phyloP scores from a whole-genome alignment of 2,888 invertebrate species.

The Drosophila paranaensis region DNA sequence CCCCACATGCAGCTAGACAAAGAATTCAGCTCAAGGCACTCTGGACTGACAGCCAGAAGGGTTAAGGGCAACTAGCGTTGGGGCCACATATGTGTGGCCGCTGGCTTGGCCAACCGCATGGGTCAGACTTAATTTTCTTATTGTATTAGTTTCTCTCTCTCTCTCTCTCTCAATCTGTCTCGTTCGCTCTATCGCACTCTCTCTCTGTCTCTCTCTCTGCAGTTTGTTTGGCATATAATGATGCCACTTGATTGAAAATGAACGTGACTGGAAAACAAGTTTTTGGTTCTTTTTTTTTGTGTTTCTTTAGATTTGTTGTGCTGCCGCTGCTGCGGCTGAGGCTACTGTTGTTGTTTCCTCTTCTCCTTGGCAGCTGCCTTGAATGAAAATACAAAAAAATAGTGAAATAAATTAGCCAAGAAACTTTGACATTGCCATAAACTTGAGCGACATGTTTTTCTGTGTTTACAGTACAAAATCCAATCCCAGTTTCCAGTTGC shows the following conservation, averaged over 20 bases:
- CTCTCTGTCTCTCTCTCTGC: constrained; percentile 14
- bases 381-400: constrained; percentile 29
- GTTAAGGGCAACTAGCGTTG: constrained; percentile 56
- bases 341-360: constrained; percentile 22
- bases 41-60: no score
- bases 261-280: constrained; percentile 84
- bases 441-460: constrained; percentile 69
- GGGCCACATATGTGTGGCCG: constrained; percentile 21
- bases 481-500: constrained; percentile 1
- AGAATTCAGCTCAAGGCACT: constrained; percentile 21
- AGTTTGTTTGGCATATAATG: constrained; percentile 74
- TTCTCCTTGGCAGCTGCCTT: constrained; percentile 30
- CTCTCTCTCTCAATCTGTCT: constrained; percentile 8
- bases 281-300: constrained; percentile 48
- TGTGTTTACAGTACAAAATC: constrained; percentile 36
- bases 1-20: constrained; percentile 46
- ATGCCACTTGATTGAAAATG: constrained; percentile 83
- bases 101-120: constrained; percentile 24
- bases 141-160: constrained; percentile 59
- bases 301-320: constrained; percentile 13
- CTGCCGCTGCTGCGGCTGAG: constrained; percentile 9
- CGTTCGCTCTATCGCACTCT: neutral
- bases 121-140: constrained; percentile 72
- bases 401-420: constrained; percentile 69
- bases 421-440: constrained; percentile 64